A percentile compares a stretch with the other conserved stretches of the same genome.
These are phyloP conservation scores for Gymnosoma rotundatum DNA, from an alignment of 2,888 invertebrate genomes.

Conservation along the genomic window DNA sequence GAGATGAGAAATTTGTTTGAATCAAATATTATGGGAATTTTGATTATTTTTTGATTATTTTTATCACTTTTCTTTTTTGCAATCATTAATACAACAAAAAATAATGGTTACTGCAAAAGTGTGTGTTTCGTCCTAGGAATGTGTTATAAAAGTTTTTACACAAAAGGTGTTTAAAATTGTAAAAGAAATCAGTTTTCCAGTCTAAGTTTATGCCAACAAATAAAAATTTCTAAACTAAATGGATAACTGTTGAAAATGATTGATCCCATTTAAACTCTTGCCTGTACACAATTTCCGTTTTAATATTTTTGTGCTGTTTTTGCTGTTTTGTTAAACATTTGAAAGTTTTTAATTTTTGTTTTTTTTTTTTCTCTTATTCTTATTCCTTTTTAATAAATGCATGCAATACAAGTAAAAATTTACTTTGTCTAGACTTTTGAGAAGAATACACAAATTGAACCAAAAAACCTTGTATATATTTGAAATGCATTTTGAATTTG, in stretches of 20 bases:
- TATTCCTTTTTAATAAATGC: conserved; percentile 9
- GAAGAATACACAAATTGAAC: conserved; percentile 48
- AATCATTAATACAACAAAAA: no score
- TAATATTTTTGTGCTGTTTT: neutral
- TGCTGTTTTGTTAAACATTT: conserved; percentile 30
- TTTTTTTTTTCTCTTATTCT: neutral
- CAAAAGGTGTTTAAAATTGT: neutral
- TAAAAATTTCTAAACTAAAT: conserved; percentile 11
- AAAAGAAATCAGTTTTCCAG: neutral
- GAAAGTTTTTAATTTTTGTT: conserved; percentile 10
- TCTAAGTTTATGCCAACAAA: neutral
- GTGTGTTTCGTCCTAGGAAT: neutral
- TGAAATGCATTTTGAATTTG: conserved; percentile 66
- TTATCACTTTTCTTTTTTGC: no score
- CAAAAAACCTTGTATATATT: conserved; percentile 34
- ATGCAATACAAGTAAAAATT: conserved; percentile 42
- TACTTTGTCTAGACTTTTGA: conserved; percentile 66
- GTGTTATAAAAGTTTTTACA: no score
- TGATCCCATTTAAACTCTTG: conserved; percentile 64
- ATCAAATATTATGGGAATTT: no score
- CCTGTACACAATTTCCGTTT: conserved; percentile 55
- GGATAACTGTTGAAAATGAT: conserved; percentile 58
- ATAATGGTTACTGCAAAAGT: no score
- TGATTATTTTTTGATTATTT: no score
- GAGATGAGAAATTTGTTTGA: no score